Evolutionary conservation across 2,113 vertebrate species (phyloP).

Genomic region (Peucedramus taeniatus): DNA sequence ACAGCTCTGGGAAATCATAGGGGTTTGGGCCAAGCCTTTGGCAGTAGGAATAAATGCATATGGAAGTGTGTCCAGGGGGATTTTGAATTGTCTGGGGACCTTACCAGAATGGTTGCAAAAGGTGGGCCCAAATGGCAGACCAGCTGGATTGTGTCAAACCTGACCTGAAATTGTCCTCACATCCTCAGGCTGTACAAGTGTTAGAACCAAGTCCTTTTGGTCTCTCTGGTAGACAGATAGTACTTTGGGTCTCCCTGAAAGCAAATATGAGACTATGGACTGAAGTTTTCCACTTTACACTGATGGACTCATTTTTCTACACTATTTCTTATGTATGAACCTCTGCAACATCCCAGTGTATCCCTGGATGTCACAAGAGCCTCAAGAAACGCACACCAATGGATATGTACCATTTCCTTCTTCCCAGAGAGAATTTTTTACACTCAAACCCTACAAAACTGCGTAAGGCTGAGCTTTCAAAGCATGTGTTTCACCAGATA

Average conservation of each 20-base stretch:
- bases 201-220: background rate
- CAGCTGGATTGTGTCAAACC: background rate
- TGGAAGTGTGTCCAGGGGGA: background rate
- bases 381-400: fast-evolving
- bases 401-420: background rate
- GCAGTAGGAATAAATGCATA: background rate
- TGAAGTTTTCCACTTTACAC: background rate
- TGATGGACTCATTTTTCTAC: background rate
- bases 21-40: background rate
- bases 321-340: background rate
- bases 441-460: background rate
- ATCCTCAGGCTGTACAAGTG: background rate
- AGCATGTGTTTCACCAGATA: background rate
- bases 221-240: background rate
- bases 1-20: background rate
- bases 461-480: background rate
- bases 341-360: background rate
- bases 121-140: background rate
- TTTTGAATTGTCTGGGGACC: background rate
- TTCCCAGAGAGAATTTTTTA: background rate
- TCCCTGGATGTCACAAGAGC: background rate
- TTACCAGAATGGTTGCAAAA: background rate
- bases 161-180: background rate
- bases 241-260: background rate
- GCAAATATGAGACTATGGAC: background rate